Evolutionary conservation across 1,140 invertebrate genomes (phyloP).

Genomic region (Meteorus sp.): DNA sequence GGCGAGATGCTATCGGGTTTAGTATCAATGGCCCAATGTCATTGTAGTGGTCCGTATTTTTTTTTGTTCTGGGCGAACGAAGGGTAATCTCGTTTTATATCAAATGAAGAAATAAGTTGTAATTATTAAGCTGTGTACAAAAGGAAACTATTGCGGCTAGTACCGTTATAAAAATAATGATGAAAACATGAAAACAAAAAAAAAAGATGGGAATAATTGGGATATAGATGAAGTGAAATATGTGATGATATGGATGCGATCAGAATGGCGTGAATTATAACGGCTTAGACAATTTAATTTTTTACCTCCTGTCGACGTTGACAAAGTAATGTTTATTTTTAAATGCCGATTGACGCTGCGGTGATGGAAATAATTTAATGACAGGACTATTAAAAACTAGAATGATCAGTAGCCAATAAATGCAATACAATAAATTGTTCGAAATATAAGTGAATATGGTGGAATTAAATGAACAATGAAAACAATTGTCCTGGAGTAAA

Average conservation of each 20-base stretch:
- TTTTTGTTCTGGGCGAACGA: constrained; percentile 31
- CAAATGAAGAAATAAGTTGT: constrained; percentile 22
- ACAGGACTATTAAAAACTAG: constrained; percentile 6
- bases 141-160: constrained; percentile 14
- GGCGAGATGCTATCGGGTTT: neutral
- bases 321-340: constrained; percentile 22
- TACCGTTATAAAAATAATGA: neutral
- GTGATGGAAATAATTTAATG: constrained; percentile 7
- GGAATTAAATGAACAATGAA: constrained; percentile 12
- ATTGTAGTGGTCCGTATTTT: constrained; percentile 1
- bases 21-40: neutral
- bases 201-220: too few species aligned
- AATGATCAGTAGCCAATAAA: constrained; percentile 33
- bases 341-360: constrained; percentile 14
- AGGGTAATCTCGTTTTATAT: constrained; percentile 32
- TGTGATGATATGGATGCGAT: constrained; percentile 8
- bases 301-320: constrained; percentile 43
- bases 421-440: constrained; percentile 37
- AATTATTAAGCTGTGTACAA: constrained; percentile 37
- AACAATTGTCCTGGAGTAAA: constrained; percentile 51
- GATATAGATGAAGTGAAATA: constrained; percentile 1
- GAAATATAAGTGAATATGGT: constrained; percentile 3
- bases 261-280: too few species aligned
- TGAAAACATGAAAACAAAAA: too few species aligned
- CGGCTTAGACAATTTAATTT: constrained; percentile 50